Base-by-base conservation (phyloP, 2,113 vertebrate genomes). In the Tetraodon nigroviridis region DNA sequence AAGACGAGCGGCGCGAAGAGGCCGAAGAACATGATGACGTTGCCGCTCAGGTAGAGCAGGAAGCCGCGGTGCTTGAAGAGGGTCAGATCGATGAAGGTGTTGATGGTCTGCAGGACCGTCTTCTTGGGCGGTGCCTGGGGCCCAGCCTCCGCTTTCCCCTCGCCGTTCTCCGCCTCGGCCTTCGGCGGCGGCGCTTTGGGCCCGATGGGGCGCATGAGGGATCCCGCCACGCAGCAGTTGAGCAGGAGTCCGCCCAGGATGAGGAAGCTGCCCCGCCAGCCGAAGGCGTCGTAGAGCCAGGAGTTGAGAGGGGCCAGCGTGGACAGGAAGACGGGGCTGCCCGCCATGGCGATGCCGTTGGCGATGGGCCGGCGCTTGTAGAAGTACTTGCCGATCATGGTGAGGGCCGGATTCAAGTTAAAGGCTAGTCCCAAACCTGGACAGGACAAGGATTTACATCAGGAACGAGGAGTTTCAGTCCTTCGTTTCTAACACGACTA, bases 351-450 rank as follows among this genome's bases (percentile, higher is more conserved):
- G 48, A 99, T 87, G 17, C 97, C 97, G 0, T 98, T 99, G 48
- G 97, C 97, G 66, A 98, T 84, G 0, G 97, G 97, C 11, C 97
- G 92, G 1, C 63, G 91, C 67, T 94, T 92, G 86, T 89, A 98
- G 87, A 99, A 99, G 76, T 99, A 99, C 70, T 94, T 97, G 44
- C 97, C 97, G 0, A 99, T 98, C 95, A 99, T 99, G 0, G 97
- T 99, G 72, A 99, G 88, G 19, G 97, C 94, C 0, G 97, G 97
- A 67, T 99, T 98, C 82, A 99, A 84, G 85, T 99, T 99, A 80
- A 99, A 98, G 0, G 97, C 94, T 20, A 99, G 89, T 6, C 97
- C 97, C 69, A 99, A 84, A 69, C 97, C 97, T 97, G 75, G 13
- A 75, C 2, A 20, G 5, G 19, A 41, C 7, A n/a, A 5, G 16